Percentiles rank a stretch among this genome's conserved stretches.
Conservation (phyloP, 2,797 vertebrate genomes). For the Lepus townsendii region DNA sequence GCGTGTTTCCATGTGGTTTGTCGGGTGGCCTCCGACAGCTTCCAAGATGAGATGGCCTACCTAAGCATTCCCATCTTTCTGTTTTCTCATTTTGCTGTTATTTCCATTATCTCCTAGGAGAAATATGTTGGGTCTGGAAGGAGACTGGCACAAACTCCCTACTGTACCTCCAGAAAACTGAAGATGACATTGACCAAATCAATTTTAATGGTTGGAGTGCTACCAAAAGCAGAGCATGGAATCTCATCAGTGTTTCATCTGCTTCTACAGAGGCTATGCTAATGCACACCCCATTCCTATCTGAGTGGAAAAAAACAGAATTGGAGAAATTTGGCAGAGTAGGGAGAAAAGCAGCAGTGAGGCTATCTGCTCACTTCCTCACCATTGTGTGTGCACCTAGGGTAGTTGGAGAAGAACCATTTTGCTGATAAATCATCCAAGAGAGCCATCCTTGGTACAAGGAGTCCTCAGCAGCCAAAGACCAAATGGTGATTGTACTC, state of each 20-base stretch:
- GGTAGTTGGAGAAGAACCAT: background rate
- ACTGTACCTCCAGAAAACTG: background rate
- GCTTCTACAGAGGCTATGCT: background rate
- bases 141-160: background rate
- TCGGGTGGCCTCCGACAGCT: too few species aligned
- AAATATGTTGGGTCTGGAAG: background rate
- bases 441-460: background rate
- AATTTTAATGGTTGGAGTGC: background rate
- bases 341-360: background rate
- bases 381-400: background rate
- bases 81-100: background rate
- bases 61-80: too few species aligned
- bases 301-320: background rate
- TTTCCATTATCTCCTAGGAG: background rate
- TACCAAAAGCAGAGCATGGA: background rate
- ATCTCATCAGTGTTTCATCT: background rate
- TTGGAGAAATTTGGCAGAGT: background rate
- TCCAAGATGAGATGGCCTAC: background rate
- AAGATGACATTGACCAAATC: background rate
- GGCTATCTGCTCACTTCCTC: background rate
- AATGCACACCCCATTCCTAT: fast-evolving
- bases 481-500: background rate
- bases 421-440: background rate
- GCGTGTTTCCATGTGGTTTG: too few species aligned
- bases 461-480: background rate